Conservation (phyloP, 2,113 vertebrate species). For the Gopherus evgoodei region DNA sequence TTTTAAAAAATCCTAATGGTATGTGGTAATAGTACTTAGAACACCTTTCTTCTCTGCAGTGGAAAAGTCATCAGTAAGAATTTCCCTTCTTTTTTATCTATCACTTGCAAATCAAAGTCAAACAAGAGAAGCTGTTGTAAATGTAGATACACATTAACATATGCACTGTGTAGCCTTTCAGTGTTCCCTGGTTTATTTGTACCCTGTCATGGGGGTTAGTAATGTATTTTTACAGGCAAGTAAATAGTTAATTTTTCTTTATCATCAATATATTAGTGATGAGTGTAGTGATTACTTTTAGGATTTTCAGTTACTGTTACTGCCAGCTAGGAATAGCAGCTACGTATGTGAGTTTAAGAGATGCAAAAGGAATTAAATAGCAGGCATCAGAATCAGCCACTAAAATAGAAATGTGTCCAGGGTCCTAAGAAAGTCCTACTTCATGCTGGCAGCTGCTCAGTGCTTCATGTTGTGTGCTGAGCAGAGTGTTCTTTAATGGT, state of each 20-base stretch:
- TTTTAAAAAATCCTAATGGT: conserved; percentile 60
- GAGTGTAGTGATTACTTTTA: conserved; percentile 1
- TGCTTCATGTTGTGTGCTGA: fast-evolving
- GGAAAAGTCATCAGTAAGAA: conserved; percentile 51
- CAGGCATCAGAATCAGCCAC: neutral
- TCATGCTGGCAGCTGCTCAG: neutral
- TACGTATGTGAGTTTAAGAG: fast-evolving
- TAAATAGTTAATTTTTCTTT: conserved; percentile 29
- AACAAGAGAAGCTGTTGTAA: conserved; percentile 50
- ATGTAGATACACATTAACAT: conserved; percentile 25
- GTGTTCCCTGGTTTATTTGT: conserved; percentile 15
- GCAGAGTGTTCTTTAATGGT: neutral
- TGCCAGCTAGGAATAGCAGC: conserved; percentile 20
- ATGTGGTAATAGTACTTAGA: conserved; percentile 44
- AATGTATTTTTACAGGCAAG: conserved; percentile 40
- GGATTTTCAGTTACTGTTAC: conserved; percentile 32
- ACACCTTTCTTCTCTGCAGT: conserved; percentile 50
- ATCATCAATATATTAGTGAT: neutral
- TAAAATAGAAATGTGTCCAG: neutral
- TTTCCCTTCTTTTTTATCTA: conserved; percentile 27
- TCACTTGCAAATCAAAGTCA: conserved; percentile 67
- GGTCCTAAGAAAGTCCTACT: neutral
- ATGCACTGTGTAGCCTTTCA: neutral
- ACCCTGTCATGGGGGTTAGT: neutral
- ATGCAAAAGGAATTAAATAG: neutral